phyloP scores from a whole-genome alignment of 2,888 invertebrate species.

The Biston betularia region DNA sequence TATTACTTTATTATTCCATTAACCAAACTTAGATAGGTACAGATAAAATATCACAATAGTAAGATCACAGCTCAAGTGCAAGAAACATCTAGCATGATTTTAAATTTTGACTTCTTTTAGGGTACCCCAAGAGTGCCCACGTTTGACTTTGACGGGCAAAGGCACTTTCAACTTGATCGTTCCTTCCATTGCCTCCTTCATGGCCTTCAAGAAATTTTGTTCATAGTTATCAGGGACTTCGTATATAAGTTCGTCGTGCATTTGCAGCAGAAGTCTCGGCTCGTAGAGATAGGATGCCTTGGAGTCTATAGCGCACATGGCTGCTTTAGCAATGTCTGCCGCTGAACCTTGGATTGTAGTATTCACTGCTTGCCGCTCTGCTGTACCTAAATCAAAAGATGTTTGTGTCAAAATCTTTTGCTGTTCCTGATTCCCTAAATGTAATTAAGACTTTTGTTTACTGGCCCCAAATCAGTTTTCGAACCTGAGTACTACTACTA shows the following conservation, averaged over 20 bases:
- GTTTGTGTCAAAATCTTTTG: slow-evolving; percentile 34
- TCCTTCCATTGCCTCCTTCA: slow-evolving; percentile 93
- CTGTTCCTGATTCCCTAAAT: not conserved
- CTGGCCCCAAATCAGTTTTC: too few relatives aligned
- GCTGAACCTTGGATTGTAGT: slow-evolving; percentile 98
- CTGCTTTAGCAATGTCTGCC: slow-evolving; percentile 97
- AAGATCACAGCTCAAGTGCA: slow-evolving; percentile 40
- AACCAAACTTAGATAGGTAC: slow-evolving; percentile 21
- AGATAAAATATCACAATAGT: slow-evolving; percentile 54
- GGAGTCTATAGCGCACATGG: slow-evolving; percentile 92
- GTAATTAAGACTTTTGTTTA: not conserved
- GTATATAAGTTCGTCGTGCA: slow-evolving; percentile 98
- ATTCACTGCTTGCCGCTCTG: slow-evolving; percentile 98
- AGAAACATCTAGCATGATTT: slow-evolving; percentile 29
- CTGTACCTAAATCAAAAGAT: slow-evolving; percentile 86
- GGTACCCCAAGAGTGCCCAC: slow-evolving; percentile 93
- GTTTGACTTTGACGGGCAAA: slow-evolving; percentile 95
- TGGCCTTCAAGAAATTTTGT: slow-evolving; percentile 83
- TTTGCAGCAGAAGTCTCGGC: slow-evolving; percentile 92
- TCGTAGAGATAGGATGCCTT: slow-evolving; percentile 66
- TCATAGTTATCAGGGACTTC: slow-evolving; percentile 89
- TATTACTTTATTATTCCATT: not conserved
- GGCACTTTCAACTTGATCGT: slow-evolving; percentile 90
- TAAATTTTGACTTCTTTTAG: slow-evolving; percentile 61
- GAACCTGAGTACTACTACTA: too few relatives aligned